Evolutionary conservation across 2,797 vertebrate species (phyloP).

Genomic region (Acanthurus lineatus): DNA sequence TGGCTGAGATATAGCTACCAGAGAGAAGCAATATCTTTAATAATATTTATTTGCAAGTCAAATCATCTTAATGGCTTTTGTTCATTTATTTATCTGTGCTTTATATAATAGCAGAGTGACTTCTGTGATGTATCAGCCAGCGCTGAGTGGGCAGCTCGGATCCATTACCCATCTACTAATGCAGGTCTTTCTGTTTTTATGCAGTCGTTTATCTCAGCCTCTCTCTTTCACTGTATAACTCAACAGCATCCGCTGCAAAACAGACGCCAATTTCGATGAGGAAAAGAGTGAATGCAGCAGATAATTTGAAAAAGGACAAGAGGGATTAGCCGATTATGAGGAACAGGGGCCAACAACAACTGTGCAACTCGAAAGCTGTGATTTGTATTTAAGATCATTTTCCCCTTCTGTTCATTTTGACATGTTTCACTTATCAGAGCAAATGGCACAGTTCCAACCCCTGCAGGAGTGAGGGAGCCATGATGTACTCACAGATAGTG

Average conservation of each 20-base stretch:
- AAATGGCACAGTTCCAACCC: not conserved
- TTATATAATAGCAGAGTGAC: constrained; percentile 49
- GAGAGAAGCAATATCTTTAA: constrained; percentile 41
- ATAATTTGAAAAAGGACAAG: constrained; percentile 25
- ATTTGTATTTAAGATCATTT: not conserved
- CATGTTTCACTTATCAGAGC: not conserved
- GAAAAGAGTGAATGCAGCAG: constrained; percentile 20
- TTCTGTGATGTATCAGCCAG: constrained; percentile 59
- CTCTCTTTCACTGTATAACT: constrained; percentile 49
- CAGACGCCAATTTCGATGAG: constrained; percentile 17
- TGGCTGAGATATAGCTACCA: constrained; percentile 1
- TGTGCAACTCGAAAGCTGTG: not conserved
- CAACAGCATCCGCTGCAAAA: constrained; percentile 29
- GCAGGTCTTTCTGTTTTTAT: constrained; percentile 62
- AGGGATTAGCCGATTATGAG: constrained; percentile 4
- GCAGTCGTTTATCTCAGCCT: constrained; percentile 59
- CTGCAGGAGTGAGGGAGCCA: no score
- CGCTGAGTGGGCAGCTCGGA: constrained; percentile 65
- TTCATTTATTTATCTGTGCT: constrained; percentile 68
- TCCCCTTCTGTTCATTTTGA: not conserved
- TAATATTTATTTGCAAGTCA: constrained; percentile 65
- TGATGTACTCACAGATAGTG: no score
- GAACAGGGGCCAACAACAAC: not conserved
- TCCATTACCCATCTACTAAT: constrained; percentile 74
- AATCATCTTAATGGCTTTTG: constrained; percentile 69